Conservation (phyloP, 2,113 vertebrate genomes). For the Heterochromis multidens region DNA sequence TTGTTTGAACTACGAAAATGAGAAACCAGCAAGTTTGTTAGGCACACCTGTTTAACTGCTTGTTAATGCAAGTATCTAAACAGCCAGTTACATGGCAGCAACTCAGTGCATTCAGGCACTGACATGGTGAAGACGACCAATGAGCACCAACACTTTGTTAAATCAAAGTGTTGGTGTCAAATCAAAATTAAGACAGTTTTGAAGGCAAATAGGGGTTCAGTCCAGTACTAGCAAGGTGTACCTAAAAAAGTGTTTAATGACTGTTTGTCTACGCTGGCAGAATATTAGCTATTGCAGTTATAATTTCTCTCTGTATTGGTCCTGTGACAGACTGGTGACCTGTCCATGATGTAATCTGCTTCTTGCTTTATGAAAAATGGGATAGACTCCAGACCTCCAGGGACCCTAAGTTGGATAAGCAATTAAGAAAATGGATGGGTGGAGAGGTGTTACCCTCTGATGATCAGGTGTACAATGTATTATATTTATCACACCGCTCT, state of each 20-base stretch:
- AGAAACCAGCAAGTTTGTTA: neutral
- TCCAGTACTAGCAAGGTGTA: neutral
- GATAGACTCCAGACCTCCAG: neutral
- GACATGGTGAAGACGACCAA: neutral
- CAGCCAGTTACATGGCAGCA: neutral
- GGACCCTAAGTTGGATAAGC: neutral
- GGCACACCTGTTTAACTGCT: neutral
- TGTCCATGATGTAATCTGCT: neutral
- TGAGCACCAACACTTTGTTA: no score
- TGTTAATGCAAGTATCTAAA: neutral
- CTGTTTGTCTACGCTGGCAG: neutral
- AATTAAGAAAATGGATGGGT: neutral
- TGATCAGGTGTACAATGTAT: neutral
- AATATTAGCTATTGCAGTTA: neutral
- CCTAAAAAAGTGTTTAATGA: accelerated
- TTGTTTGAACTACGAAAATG: neutral
- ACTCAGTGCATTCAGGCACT: accelerated
- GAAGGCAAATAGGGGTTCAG: neutral
- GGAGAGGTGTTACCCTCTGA: neutral
- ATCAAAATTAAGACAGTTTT: neutral
- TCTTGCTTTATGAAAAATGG: neutral
- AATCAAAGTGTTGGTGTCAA: no score
- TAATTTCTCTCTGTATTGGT: neutral
- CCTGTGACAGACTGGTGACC: neutral
- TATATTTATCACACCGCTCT: neutral